Evolutionary conservation across 1,140 invertebrate genomes (phyloP), one percentile per base, ranked within the genome.

Genomic region (Pinna nobilis): DNA sequence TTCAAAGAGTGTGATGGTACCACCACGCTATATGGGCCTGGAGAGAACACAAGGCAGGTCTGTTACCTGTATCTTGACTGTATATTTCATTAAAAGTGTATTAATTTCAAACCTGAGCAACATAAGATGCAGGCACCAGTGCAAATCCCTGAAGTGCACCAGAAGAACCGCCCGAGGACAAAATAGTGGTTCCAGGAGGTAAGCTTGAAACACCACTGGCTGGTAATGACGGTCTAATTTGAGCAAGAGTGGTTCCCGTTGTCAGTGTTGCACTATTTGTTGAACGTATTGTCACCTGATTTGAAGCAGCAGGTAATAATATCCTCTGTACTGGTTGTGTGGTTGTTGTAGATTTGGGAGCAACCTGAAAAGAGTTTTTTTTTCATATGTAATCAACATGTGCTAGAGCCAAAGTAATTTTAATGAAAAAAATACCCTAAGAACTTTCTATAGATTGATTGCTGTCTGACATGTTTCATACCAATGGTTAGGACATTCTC

Each of bases 91-190:
- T 5, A 11, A 53, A 28, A 11, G 15, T 53, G 9, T 23, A 28
- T 53, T 1, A 5, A 23, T 53, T 25, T 51, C 3, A 51, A 74
- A 87, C 84, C 81, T 90, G 90, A 72, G 92, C 90, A 57, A 93
- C 88, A 85, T 92, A 92, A 63, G 92, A 91, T 28, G 92, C 91
- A 49, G 92, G 92, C 25, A 93, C 86, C 70, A 93, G 90, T 25
- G 92, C 91, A 87, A 92, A 90, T 67, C 91, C 89, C 50, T 85
- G 86, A 11, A 86, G 51, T 13, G 80, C 81, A 6, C 73, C 79
- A 11, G 78, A 70, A 64, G 69, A 79, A 75, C 88, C 86, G 77
- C 88, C 88, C 1, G 91, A 86, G 1, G 91, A 91, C 44, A 92
- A 77, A 32, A 92, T 90, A 0, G 92, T 78, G 23, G 86, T 90